Evolutionary conservation across 2,113 vertebrate genomes (phyloP), one percentile per base, ranked within the genome.

Genomic region (Rissa tridactyla): DNA sequence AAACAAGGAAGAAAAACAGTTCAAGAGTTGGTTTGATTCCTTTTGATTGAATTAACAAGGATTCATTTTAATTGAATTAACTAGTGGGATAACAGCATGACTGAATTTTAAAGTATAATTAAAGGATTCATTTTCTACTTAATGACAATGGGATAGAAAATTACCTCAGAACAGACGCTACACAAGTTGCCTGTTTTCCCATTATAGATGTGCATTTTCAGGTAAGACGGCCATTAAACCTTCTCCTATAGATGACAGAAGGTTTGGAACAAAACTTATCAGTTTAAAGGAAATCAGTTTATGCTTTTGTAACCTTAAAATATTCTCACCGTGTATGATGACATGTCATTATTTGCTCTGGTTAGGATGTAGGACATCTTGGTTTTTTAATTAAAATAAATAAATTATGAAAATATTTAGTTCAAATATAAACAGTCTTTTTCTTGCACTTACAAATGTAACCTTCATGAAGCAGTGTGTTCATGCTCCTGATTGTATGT

Each of bases 41-140:
- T 95, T 97, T 90, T 97, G 97, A 96, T 94, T 97, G 92, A 96
- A 95, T 95, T 97, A 95, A 94, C 94, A 96, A 95, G 94, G 86
- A 46, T 69, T 95, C 84, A 87, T 91, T 97, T 97, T 96, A 95
- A 95, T 95, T 95, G 91, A 95, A 97, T 97, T 96, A 97, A 93
- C 90, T 95, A 86, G 82, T 92, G 85, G 62, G 90, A 83, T 96
- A 97, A 96, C 95, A 96, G 96, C 83, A 88, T 49, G 76, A 86
- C 42, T 83, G 44, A 86, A 92, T 89, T 86, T 92, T 92, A 87
- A 95, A 92, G 75, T 79, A 93, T 95, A 90, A 97, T 95, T 94
- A 95, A 84, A 83, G 86, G 69, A 96, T 89, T 92, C 69, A 82
- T 93, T 58, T 96, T 92, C 78, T 86, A 75, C 72, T 84, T 93